Conservation (phyloP, 2,888 invertebrate genomes). For the Diaperis boleti region DNA sequence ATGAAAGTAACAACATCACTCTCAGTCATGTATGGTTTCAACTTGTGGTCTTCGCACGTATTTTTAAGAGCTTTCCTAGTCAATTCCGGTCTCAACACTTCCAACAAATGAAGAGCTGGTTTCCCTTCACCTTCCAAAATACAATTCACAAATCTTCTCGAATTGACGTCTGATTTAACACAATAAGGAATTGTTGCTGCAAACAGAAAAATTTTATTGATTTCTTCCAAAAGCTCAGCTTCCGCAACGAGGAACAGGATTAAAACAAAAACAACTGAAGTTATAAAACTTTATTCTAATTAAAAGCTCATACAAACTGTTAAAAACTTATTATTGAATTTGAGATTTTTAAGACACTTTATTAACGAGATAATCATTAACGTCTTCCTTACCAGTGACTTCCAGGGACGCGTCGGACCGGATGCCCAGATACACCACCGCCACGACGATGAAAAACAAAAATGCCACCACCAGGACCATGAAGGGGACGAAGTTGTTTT, state of each 20-base stretch:
- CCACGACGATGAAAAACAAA: conserved; percentile 76
- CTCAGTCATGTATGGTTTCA: conserved; percentile 73
- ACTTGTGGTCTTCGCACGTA: conserved; percentile 70
- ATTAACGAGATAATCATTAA: conserved; percentile 34
- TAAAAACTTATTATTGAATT: conserved; percentile 7
- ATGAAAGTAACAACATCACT: conserved; percentile 73
- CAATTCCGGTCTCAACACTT: conserved; percentile 75
- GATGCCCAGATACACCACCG: conserved; percentile 77
- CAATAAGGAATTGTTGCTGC: conserved; percentile 70
- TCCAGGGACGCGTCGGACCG: conserved; percentile 71
- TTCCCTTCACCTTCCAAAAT: conserved; percentile 73
- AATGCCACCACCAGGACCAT: conserved; percentile 73
- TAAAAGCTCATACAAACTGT: conserved; percentile 21
- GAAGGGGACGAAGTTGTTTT: conserved; percentile 75
- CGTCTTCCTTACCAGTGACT: conserved; percentile 67
- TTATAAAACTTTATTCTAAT: conserved; percentile 32
- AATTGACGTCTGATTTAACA: conserved; percentile 67
- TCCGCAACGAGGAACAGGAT: conserved; percentile 8
- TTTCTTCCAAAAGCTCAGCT: background rate
- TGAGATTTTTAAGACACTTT: conserved; percentile 11
- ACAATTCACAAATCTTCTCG: conserved; percentile 74
- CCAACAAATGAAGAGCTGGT: conserved; percentile 74
- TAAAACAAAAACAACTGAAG: conserved; percentile 25
- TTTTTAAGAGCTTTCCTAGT: conserved; percentile 71
- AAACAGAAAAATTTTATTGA: conserved; percentile 24